Conservation (phyloP, 2,888 invertebrate genomes). For the Trisateles emortualis region DNA sequence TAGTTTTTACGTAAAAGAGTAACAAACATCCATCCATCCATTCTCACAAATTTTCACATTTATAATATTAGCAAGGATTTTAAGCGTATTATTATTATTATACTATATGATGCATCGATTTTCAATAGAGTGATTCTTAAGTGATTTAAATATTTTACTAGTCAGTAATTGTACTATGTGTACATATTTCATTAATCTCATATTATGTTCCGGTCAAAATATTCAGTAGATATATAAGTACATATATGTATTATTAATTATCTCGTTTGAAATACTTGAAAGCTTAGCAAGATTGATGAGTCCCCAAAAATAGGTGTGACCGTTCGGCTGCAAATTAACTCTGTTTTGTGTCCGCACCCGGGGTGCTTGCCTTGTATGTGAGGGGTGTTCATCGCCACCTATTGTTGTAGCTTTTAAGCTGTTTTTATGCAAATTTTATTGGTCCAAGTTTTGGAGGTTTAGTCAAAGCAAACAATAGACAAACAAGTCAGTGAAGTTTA, state of each 20-base stretch:
- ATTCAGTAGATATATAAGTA: not conserved
- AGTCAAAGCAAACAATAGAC: constrained; percentile 25
- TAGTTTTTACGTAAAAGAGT: no score
- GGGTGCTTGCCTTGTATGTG: constrained; percentile 9
- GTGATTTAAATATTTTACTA: no score
- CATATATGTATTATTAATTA: not conserved
- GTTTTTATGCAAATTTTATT: constrained; percentile 53
- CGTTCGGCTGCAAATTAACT: constrained; percentile 15
- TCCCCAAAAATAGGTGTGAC: constrained; percentile 15
- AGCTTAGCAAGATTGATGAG: constrained; percentile 15
- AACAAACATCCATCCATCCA: no score
- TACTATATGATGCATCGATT: no score
- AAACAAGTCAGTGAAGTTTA: constrained; percentile 23
- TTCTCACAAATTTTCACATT: no score
- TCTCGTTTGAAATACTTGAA: constrained; percentile 1
- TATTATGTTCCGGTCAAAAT: no score
- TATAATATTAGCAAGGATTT: no score
- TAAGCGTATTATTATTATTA: no score
- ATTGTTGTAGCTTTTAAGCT: constrained; percentile 41
- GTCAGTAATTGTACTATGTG: no score
- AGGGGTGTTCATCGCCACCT: constrained; percentile 10
- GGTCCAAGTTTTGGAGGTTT: constrained; percentile 40
- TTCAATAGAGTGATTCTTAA: no score
- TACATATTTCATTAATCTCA: no score
- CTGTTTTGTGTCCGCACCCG: not conserved